A percentile compares a stretch with the other conserved stretches of the same genome.
Conservation (phyloP, 2,797 vertebrate genomes). For the Mus spretus region DNA sequence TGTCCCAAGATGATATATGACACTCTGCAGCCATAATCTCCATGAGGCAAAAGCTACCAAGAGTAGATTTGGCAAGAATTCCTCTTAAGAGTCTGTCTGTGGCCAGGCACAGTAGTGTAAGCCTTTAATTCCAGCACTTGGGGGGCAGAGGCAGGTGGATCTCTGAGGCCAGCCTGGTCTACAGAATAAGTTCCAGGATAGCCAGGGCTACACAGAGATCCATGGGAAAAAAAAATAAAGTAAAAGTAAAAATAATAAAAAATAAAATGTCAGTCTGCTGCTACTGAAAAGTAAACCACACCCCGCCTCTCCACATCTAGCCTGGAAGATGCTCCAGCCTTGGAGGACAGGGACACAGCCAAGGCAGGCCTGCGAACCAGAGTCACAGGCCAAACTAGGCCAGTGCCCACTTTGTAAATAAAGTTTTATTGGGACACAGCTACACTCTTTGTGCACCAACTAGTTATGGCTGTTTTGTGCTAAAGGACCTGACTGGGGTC, state of each 20-base stretch:
- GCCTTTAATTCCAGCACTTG: background rate
- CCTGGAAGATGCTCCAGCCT: background rate
- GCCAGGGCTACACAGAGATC: background rate
- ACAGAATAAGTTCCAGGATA: background rate
- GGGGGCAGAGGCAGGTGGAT: background rate
- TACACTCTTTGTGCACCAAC: too few species aligned
- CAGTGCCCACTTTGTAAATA: background rate
- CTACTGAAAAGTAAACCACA: background rate
- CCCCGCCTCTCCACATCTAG: background rate
- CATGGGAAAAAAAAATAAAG: background rate
- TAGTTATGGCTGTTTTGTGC: background rate
- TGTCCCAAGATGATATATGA: background rate
- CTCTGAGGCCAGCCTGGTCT: background rate
- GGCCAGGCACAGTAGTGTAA: fast-evolving
- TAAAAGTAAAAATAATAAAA: background rate
- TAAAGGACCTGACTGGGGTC: background rate
- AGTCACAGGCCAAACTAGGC: background rate
- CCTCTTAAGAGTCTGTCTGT: background rate
- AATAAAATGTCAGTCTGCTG: background rate
- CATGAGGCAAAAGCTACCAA: background rate
- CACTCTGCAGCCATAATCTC: background rate
- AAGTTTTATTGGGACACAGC: background rate
- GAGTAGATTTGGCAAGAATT: background rate
- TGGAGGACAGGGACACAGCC: background rate
- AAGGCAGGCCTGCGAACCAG: background rate